Evolutionary conservation across 2,113 vertebrate genomes (phyloP).

Genomic region (pig (Sus scrofa)): T2T-Sscrofa CM000827.6:62819501-62820000

Average conservation of each 20-base stretch:
- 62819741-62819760: neutral
- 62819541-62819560: neutral
- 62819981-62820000: neutral
- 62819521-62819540: neutral
- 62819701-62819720: neutral
- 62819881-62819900: neutral
- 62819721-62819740: neutral
- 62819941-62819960: neutral
- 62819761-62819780: neutral
- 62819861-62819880: neutral
- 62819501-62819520: neutral
- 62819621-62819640: neutral
- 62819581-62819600: neutral
- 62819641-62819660: neutral
- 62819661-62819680: neutral
- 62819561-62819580: neutral
- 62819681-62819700: neutral
- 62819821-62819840: neutral
- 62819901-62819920: constrained; percentile 16
- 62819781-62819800: neutral
- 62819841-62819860: neutral
- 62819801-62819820: neutral
- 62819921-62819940: neutral
- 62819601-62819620: neutral
- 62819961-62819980: neutral